Evolutionary conservation across 2,888 invertebrate species (phyloP).

Genomic region (Polydrusus tereticollis): DNA sequence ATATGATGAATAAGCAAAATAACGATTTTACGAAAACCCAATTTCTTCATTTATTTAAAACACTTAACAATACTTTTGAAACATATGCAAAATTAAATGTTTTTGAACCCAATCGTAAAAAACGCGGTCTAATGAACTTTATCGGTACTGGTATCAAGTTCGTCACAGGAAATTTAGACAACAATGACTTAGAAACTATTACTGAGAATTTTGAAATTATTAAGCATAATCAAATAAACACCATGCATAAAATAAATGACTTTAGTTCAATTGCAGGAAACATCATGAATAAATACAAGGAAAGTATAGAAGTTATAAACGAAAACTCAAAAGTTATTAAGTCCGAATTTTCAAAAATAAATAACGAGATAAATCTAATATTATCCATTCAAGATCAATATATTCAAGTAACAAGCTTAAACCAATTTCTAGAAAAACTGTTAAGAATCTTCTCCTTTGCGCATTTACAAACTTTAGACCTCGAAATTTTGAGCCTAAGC

Average conservation of each 20-base stretch:
- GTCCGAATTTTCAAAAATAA: no score
- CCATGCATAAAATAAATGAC: neutral
- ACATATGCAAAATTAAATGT: constrained; percentile 21
- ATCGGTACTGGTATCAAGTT: constrained; percentile 23
- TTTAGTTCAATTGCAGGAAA: neutral
- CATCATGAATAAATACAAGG: no score
- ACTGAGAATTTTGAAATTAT: constrained; percentile 5
- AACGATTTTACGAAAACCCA: constrained; percentile 8
- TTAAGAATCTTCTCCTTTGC: no score
- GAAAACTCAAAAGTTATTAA: neutral
- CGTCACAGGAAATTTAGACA: constrained; percentile 29
- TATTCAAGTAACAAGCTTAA: no score
- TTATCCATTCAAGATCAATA: no score
- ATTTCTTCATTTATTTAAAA: constrained; percentile 4
- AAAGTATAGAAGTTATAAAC: no score
- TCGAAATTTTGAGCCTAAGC: no score
- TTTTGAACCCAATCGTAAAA: constrained; percentile 8
- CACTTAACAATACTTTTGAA: constrained; percentile 7
- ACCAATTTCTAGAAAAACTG: no score
- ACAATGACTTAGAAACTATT: constrained; percentile 20
- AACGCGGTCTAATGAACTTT: no score
- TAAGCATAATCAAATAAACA: constrained; percentile 14
- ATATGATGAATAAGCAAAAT: constrained; percentile 9
- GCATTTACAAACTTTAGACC: no score
- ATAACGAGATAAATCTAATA: no score